Evolutionary conservation across 1,140 invertebrate genomes (phyloP).

Genomic region (Ceratina australensis): DNA sequence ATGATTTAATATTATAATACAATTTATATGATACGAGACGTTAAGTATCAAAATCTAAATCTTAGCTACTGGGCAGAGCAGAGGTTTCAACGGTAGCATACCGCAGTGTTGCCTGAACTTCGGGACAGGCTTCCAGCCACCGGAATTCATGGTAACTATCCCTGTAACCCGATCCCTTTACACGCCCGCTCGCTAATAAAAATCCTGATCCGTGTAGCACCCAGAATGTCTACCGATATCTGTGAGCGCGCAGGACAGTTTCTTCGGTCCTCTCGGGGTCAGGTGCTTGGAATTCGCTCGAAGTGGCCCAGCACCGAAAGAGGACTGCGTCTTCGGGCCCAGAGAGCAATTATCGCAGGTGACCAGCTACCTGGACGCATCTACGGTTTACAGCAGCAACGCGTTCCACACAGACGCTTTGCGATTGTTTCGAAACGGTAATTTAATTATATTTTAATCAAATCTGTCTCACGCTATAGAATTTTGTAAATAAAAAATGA

Average conservation of each 20-base stretch:
- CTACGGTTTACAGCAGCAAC: slow-evolving; percentile 94
- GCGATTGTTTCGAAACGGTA: slow-evolving; percentile 86
- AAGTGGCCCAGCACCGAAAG: slow-evolving; percentile 85
- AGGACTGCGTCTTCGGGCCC: slow-evolving; percentile 86
- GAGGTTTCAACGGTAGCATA: slow-evolving; percentile 89
- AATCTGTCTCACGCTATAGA: too few relatives aligned
- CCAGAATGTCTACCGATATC: slow-evolving; percentile 91
- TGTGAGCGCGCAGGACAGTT: slow-evolving; percentile 86
- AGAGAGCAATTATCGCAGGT: slow-evolving; percentile 89
- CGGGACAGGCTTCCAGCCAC: slow-evolving; percentile 82
- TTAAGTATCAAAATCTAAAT: too few relatives aligned
- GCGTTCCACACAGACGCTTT: slow-evolving; percentile 87
- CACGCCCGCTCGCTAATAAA: neutral
- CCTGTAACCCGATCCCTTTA: neutral
- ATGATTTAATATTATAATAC: too few relatives aligned
- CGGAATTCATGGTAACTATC: slow-evolving; percentile 82
- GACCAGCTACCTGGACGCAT: slow-evolving; percentile 94
- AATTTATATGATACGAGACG: too few relatives aligned
- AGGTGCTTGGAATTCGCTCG: slow-evolving; percentile 88
- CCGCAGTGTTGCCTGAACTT: slow-evolving; percentile 88
- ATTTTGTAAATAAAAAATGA: too few relatives aligned
- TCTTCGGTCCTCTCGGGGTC: slow-evolving; percentile 85
- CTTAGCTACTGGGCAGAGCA: slow-evolving; percentile 77
- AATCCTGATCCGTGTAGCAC: slow-evolving; percentile 80
- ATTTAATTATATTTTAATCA: too few relatives aligned